A percentile compares a stretch with the other conserved stretches of the same genome.
Conservation (phyloP, 1,140 invertebrate species). For the Panonychus citri region DNA sequence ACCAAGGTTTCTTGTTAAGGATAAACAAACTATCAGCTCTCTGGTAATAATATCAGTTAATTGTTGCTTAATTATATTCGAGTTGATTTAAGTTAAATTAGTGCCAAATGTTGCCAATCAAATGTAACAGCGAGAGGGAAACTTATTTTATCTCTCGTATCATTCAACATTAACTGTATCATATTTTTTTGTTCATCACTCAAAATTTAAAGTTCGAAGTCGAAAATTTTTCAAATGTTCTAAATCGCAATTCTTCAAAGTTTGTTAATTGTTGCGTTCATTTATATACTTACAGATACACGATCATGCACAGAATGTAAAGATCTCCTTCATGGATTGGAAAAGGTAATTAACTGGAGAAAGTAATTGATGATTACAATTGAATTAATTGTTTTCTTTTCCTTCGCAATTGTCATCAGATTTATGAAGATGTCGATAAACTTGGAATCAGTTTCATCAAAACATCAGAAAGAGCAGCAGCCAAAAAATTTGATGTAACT, state of each 20-base stretch:
- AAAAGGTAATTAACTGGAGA: slow-evolving; percentile 32
- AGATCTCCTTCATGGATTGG: slow-evolving; percentile 60
- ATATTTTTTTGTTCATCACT: neutral
- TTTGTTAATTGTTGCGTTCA: slow-evolving; percentile 19
- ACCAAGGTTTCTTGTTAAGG: no score
- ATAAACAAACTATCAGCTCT: no score
- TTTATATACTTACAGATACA: slow-evolving; percentile 17
- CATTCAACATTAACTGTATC: neutral
- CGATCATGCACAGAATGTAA: slow-evolving; percentile 61
- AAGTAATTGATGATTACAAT: neutral
- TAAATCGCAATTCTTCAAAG: neutral
- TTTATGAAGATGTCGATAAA: slow-evolving; percentile 76
- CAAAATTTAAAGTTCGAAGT: neutral
- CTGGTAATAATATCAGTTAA: no score
- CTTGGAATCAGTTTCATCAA: slow-evolving; percentile 85
- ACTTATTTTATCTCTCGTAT: neutral
- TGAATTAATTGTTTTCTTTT: neutral
- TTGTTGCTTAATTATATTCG: no score
- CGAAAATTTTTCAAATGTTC: neutral
- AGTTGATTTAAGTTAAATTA: no score
- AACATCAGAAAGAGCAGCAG: slow-evolving; percentile 79
- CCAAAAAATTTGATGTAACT: slow-evolving; percentile 79
- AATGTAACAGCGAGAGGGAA: no score
- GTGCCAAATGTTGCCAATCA: no score
- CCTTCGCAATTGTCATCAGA: slow-evolving; percentile 20